Evolutionary conservation across 2,113 vertebrate genomes (phyloP).

Genomic region (Tachysurus vachellii): DNA sequence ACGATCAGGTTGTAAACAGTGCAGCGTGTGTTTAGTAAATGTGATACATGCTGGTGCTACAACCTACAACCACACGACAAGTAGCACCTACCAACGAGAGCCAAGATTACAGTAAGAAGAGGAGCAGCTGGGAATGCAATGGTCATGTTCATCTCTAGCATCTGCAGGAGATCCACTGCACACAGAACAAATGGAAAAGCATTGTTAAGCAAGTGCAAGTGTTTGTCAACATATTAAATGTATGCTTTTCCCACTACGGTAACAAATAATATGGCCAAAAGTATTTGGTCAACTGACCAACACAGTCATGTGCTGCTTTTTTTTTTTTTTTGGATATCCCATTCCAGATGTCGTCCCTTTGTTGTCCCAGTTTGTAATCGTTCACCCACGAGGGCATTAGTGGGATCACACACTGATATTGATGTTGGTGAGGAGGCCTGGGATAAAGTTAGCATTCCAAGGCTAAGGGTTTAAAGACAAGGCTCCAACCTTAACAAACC

Average conservation of each 20-base stretch:
- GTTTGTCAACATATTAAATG: not conserved
- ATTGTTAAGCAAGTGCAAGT: not conserved
- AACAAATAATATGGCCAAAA: not conserved
- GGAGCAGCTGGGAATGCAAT: conserved; percentile 97
- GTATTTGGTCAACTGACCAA: not conserved
- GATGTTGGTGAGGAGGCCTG: not conserved
- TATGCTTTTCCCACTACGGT: not conserved
- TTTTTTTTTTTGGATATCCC: not conserved
- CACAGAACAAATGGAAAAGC: not conserved
- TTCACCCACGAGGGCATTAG: not conserved
- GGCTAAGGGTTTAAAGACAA: not conserved
- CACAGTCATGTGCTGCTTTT: not conserved
- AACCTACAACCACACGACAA: not conserved
- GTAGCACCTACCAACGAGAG: conserved; percentile 86
- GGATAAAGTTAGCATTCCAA: not conserved
- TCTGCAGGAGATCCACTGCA: conserved; percentile 95
- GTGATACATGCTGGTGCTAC: not conserved
- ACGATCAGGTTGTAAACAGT: not conserved
- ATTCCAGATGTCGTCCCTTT: not conserved
- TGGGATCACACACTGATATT: not conserved
- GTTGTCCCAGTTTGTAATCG: not conserved
- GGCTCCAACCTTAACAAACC: not conserved
- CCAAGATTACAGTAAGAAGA: conserved; percentile 95
- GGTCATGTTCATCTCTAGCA: conserved; percentile 99
- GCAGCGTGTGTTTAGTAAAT: not conserved